Evolutionary conservation across 1,140 invertebrate species (phyloP), one percentile per base, ranked within the genome.

Genomic region (Philaenus spumarius): DNA sequence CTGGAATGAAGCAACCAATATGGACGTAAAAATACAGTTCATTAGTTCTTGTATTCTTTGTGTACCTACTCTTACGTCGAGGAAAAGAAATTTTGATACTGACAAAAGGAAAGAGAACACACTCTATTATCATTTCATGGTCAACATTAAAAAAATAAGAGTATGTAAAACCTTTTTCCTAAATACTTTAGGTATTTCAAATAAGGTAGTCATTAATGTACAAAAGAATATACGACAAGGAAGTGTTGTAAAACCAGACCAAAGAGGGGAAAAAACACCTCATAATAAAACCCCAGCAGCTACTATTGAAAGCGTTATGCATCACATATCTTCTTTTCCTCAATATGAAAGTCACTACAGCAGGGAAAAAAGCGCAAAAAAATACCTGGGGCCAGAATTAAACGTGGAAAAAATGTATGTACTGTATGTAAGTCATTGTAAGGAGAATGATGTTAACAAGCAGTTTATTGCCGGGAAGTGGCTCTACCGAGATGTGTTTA

Each of bases 11-110:
- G 43, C 14, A 57, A 57, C 30, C 11, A 34, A 17, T 30, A 34
- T 23, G 14, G 46, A 57, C 35, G 42, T 57, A 40, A 54, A 40
- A 42, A 54, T 34, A 35, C 52, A 54, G 37, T 54, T 54, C 22
- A 15, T 54, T 54, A 42, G 35, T 23, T 39, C 35, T 14, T 42
- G 20, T 20, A 42, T 54, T 39, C 34, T 30, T 9, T 22, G 43
- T 40, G 9, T 22, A 34, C 17, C 23, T 57, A 50, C 43, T 39
- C 9, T 34, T 19, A 35, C 22, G 4, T 34, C 48, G 6, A 51
- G 48, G 48, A 51, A 51, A 51, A 51, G 48, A 35, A 51, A 51
- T 30, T 20, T 54, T 22, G 37, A 54, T 39, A 7, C 17, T 54
- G 20, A 23, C 20, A 54, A 54, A 40, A 12, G 2, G 20, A 54